Evolutionary conservation across 2,113 vertebrate species (phyloP).

Genomic region (Acrocephalus kingi): DNA sequence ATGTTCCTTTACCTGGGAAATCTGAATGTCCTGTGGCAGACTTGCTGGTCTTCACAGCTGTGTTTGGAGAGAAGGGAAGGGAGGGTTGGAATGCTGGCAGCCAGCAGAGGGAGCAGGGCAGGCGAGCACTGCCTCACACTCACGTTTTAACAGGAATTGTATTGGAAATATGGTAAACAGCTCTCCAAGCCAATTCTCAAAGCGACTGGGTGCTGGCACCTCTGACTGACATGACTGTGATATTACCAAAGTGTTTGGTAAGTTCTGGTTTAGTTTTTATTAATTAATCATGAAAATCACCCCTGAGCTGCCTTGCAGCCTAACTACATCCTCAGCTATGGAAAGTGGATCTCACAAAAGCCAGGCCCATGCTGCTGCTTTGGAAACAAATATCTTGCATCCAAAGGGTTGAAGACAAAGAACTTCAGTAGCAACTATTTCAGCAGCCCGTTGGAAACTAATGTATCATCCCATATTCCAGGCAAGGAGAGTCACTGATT

Average conservation of each 20-base stretch:
- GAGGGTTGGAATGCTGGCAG: neutral
- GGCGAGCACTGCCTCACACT: neutral
- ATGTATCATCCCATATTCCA: neutral
- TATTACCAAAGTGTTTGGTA: neutral
- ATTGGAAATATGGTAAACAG: neutral
- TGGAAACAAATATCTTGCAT: neutral
- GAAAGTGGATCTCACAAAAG: neutral
- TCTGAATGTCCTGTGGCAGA: slow-evolving; percentile 82
- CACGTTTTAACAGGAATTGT: neutral
- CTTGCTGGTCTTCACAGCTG: slow-evolving; percentile 93
- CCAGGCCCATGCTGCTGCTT: neutral
- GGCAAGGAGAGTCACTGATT: neutral
- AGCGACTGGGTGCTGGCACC: neutral
- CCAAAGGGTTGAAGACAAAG: neutral
- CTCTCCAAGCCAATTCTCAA: neutral
- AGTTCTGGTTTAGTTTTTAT: neutral
- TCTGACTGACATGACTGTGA: neutral
- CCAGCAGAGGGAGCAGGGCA: slow-evolving; percentile 29
- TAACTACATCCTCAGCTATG: neutral
- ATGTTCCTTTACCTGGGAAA: slow-evolving; percentile 82
- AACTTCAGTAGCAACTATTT: neutral
- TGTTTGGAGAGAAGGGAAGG: slow-evolving; percentile 20
- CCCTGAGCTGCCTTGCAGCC: neutral
- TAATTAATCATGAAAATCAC: neutral
- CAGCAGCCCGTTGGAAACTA: neutral